Percentiles rank a stretch among this genome's conserved stretches.
Conservation (phyloP, 2,888 invertebrate genomes). For the Drosophila peninsularis region DNA sequence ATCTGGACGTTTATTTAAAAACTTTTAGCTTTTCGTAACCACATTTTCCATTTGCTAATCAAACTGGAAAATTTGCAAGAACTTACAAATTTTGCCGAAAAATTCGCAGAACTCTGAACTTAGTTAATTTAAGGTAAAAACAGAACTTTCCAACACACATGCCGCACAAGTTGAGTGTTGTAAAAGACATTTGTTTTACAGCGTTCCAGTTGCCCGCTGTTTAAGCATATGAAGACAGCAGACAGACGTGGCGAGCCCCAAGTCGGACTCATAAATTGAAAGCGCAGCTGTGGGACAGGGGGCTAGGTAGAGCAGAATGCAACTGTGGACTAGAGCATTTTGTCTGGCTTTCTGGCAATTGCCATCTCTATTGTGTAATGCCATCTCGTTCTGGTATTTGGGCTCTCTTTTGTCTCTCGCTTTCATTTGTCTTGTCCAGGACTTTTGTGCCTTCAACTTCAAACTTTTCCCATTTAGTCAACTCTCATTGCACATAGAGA, state of each 20-base stretch:
- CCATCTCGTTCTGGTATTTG: constrained; percentile 27
- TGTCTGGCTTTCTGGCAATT: constrained; percentile 21
- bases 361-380: constrained; percentile 4
- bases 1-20: not conserved
- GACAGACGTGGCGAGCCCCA: constrained; percentile 1
- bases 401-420: constrained; percentile 42
- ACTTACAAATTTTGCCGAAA: not conserved
- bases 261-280: constrained; percentile 37
- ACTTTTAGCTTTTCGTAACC: not conserved
- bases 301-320: constrained; percentile 20
- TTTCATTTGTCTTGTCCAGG: constrained; percentile 72
- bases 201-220: constrained; percentile 7
- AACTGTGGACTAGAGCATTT: constrained; percentile 19
- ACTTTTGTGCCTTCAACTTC: constrained; percentile 74
- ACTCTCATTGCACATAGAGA: constrained; percentile 45
- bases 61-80: constrained; percentile 2
- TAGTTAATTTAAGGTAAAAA: constrained; percentile 19
- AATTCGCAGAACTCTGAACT: constrained; percentile 6
- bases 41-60: not conserved
- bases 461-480: constrained; percentile 80
- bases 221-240: constrained; percentile 1
- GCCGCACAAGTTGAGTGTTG: constrained; percentile 33
- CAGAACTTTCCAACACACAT: constrained; percentile 19
- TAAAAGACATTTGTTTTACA: constrained; percentile 27
- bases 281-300: not conserved